Conservation (phyloP, 1,140 invertebrate genomes). For the Cydia fagiglandana region DNA sequence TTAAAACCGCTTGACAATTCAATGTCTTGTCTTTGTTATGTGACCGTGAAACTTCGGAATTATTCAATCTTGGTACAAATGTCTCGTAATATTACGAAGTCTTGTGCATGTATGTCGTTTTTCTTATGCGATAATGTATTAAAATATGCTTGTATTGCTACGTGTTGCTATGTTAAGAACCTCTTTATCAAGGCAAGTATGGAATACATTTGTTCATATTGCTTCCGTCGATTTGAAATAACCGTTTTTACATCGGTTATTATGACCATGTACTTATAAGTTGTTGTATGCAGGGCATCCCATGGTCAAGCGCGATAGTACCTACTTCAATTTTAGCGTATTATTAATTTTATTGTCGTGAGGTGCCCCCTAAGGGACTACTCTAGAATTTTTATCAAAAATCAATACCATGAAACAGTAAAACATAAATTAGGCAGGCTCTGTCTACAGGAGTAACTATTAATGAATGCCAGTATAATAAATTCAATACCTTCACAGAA, state of each 20-base stretch:
- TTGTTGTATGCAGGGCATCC: not conserved
- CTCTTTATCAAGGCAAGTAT: slow-evolving; percentile 1
- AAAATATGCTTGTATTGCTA: slow-evolving; percentile 27
- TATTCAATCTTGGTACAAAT: not conserved
- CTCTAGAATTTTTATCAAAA: no score
- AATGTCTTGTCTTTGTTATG: slow-evolving; percentile 27
- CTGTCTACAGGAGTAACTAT: not conserved
- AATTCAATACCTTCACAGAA: not conserved
- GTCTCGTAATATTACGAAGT: not conserved
- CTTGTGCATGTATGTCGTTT: not conserved
- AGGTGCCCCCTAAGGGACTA: no score
- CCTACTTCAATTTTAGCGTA: not conserved
- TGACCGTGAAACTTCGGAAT: slow-evolving; percentile 16
- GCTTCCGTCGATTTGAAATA: slow-evolving; percentile 15
- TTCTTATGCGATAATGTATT: not conserved
- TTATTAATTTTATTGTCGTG: no score
- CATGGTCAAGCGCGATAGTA: not conserved
- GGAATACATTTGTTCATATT: slow-evolving; percentile 2
- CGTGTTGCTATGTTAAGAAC: slow-evolving; percentile 25
- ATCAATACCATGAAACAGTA: no score
- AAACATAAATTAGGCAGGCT: no score
- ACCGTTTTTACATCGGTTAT: not conserved
- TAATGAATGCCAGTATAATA: not conserved
- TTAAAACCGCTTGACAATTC: slow-evolving; percentile 25
- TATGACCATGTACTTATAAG: not conserved